phyloP scores from a whole-genome alignment of 2,797 vertebrate genomes.

The Phalloptychus januarius region DNA sequence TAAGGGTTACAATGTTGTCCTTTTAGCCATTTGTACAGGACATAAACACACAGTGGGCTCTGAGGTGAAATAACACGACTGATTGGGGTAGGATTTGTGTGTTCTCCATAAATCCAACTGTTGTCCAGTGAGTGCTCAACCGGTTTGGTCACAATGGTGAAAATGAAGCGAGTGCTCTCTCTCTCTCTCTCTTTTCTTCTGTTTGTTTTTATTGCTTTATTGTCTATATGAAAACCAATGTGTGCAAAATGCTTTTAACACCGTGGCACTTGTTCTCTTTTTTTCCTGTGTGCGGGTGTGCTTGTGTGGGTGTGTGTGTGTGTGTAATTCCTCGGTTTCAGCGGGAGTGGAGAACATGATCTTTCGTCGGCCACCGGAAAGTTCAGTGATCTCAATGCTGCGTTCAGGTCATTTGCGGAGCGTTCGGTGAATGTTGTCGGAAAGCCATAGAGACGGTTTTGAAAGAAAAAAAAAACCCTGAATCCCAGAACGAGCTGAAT shows the following conservation, averaged over 20 bases:
- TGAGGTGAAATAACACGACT: conserved; percentile 60
- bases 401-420: conserved; percentile 50
- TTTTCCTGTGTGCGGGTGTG: conserved; percentile 8
- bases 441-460: neutral
- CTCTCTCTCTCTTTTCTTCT: neutral
- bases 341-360: conserved; percentile 65
- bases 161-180: conserved; percentile 68
- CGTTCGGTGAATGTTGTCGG: neutral
- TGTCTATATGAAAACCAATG: conserved; percentile 67
- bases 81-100: conserved; percentile 80
- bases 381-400: conserved; percentile 72
- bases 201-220: conserved; percentile 63
- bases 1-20: conserved; percentile 57
- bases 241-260: conserved; percentile 62
- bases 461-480: neutral
- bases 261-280: conserved; percentile 66
- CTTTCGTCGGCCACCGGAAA: conserved; percentile 56
- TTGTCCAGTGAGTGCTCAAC: conserved; percentile 70
- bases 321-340: conserved; percentile 48
- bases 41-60: conserved; percentile 59
- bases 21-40: conserved; percentile 58
- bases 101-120: conserved; percentile 64
- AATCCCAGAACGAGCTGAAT: conserved; percentile 42
- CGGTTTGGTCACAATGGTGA: conserved; percentile 65
- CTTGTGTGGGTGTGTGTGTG: too few species aligned